Conservation (phyloP, 30 jellyfish, hydroid and myxozoan species). For the Mastigias papua region DNA sequence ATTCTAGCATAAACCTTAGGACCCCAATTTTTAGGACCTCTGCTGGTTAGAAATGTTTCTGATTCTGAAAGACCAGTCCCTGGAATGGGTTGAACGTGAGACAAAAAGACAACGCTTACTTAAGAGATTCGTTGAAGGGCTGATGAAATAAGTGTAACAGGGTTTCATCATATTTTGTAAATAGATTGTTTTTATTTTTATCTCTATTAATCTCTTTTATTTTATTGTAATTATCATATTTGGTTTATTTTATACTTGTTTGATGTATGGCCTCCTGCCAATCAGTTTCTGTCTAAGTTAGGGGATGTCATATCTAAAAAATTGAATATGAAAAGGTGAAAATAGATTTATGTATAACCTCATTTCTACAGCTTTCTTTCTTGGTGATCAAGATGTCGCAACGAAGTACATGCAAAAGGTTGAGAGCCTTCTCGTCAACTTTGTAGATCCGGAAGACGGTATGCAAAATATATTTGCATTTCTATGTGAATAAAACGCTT, state of each 20-base stretch:
- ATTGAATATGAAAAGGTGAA: neutral
- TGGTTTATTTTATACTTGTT: neutral
- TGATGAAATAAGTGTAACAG: neutral
- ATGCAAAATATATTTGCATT: neutral
- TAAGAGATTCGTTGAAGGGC: neutral
- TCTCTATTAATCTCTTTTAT: neutral
- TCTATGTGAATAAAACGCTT: no score
- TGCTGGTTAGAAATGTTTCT: neutral
- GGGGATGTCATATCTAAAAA: neutral
- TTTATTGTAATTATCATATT: neutral
- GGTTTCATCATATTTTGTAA: neutral
- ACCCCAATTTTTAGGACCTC: neutral
- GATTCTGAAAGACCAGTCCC: neutral
- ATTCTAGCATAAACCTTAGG: constrained; percentile 7
- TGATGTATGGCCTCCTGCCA: neutral
- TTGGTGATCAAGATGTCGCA: constrained; percentile 82
- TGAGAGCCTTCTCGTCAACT: constrained; percentile 64
- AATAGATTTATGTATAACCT: no score
- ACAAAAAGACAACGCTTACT: neutral
- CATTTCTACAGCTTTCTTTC: constrained; percentile 65
- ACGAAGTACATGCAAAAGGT: constrained; percentile 59
- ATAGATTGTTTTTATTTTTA: neutral
- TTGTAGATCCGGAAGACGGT: constrained; percentile 67
- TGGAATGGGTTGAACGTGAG: neutral
- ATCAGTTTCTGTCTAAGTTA: neutral